Base-by-base conservation (phyloP, 2,113 vertebrate species). In the Columba janthina region DNA sequence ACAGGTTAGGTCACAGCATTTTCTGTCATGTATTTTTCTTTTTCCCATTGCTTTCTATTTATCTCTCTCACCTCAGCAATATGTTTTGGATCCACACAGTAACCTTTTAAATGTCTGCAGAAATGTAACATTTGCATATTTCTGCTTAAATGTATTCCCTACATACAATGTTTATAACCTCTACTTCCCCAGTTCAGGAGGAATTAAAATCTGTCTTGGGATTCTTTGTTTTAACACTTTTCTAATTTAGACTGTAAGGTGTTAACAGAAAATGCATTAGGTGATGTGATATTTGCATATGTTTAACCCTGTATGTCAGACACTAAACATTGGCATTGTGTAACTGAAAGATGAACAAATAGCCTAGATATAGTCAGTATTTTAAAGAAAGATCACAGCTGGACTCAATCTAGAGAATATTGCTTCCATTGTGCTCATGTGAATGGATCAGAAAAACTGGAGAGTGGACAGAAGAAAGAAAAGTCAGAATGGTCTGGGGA, bases 361-460 rank as follows among this genome's bases (percentile, higher is more conserved):
- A 65, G 50, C 32, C 7, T 67, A 51, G 15, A 24, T 53, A 38
- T 34, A 69, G 8, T 32, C 48, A 38, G 12, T n/a, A 36, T 64
- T 76, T n/a, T 50, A 64, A 50, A 71, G 17, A 32, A 71, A 66
- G 34, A 58, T 21, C 6, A 60, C 6, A 8, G 28, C 31, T 28
- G 17, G 46, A 54, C 16, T 70, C 16, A 8, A 1, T 70, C 15
- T 28, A 18, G 31, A 32, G 11, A 64, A 24, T 74, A 46, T 21
- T 67, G 44, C 5, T 60, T 82, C 29, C 0, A 0, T 53, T 3
- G 8, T 28, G 16, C 2, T 70, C 2, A 8, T 44, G 16, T 17
- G 6, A 14, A 53, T 40, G 15, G 16, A 20, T 60, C 15, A 53
- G 48, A 40, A 82, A 73, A 89, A 69, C 14, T 9, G 1, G 19